Evolutionary conservation across 2,888 invertebrate species (phyloP).

Genomic region (Brassicogethes aeneus): DNA sequence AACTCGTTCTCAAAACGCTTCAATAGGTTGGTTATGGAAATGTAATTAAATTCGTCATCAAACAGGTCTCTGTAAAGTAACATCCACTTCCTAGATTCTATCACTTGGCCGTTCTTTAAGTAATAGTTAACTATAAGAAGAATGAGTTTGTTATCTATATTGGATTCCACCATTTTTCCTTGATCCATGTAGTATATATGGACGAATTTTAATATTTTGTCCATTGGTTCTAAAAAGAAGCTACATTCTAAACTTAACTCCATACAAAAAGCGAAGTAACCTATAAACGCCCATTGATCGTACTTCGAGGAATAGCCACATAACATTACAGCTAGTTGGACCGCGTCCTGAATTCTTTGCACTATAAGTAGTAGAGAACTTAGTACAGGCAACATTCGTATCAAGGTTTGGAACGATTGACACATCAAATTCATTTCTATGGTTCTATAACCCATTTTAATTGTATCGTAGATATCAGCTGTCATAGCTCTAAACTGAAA

Average conservation of each 20-base stretch:
- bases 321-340: constrained; percentile 41
- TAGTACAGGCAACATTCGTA: constrained; percentile 43
- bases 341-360: constrained; percentile 44
- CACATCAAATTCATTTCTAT: constrained; percentile 42
- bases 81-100: constrained; percentile 17
- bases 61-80: constrained; percentile 11
- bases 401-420: constrained; percentile 38
- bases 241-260: constrained; percentile 51
- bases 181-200: constrained; percentile 24
- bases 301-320: constrained; percentile 27
- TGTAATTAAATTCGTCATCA: constrained; percentile 7
- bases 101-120: constrained; percentile 11
- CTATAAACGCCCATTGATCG: constrained; percentile 32
- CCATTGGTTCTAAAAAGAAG: constrained; percentile 44
- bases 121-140: constrained; percentile 17
- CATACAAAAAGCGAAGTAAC: constrained; percentile 51
- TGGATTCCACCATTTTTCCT: constrained; percentile 4
- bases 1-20: constrained; percentile 20
- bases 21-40: constrained; percentile 15
- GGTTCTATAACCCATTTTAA: constrained; percentile 41
- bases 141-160: constrained; percentile 16
- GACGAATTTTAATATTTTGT: constrained; percentile 41
- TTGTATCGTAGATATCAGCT: constrained; percentile 33
- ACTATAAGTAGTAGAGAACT: constrained; percentile 41
- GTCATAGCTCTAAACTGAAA: constrained; percentile 41